These are phyloP conservation scores for Puffinus mauretanicus DNA, from an alignment of 2,113 vertebrate genomes.

Conservation along the genomic window DNA sequence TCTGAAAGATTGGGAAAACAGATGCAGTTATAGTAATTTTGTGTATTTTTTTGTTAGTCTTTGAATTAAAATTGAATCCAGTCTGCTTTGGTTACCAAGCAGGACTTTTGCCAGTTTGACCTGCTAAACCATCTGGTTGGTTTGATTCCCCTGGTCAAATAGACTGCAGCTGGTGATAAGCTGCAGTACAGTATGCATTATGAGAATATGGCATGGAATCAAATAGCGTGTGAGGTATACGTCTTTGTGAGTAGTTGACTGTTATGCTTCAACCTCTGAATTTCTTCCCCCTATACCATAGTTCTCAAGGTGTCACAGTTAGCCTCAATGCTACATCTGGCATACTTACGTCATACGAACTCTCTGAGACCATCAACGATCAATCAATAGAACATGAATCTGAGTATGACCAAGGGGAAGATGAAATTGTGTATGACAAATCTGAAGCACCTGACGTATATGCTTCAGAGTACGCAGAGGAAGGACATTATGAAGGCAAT, in stretches of 20 bases:
- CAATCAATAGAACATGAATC: conserved; percentile 70
- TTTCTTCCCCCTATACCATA: conserved; percentile 22
- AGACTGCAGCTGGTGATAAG: conserved; percentile 38
- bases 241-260: neutral
- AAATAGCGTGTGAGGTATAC: neutral
- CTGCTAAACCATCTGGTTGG: conserved; percentile 24
- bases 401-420: conserved; percentile 82
- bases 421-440: conserved; percentile 77
- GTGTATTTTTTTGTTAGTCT: conserved; percentile 31
- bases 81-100: neutral
- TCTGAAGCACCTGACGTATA: conserved; percentile 75
- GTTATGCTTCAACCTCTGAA: neutral
- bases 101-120: conserved; percentile 37
- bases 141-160: conserved; percentile 42
- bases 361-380: conserved; percentile 74
- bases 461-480: conserved; percentile 76
- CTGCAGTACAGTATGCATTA: neutral
- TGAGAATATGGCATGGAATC: conserved; percentile 10
- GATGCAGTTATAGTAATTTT: neutral
- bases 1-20: neutral
- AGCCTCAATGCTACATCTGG: conserved; percentile 81
- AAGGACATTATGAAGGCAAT: conserved; percentile 78
- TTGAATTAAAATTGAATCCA: conserved; percentile 15
- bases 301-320: conserved; percentile 78
- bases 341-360: conserved; percentile 78